Percentiles rank a stretch among this genome's conserved stretches.
These are phyloP conservation scores for Drosophila parvula DNA, from an alignment of 1,140 invertebrate species.

Conservation along the genomic window DNA sequence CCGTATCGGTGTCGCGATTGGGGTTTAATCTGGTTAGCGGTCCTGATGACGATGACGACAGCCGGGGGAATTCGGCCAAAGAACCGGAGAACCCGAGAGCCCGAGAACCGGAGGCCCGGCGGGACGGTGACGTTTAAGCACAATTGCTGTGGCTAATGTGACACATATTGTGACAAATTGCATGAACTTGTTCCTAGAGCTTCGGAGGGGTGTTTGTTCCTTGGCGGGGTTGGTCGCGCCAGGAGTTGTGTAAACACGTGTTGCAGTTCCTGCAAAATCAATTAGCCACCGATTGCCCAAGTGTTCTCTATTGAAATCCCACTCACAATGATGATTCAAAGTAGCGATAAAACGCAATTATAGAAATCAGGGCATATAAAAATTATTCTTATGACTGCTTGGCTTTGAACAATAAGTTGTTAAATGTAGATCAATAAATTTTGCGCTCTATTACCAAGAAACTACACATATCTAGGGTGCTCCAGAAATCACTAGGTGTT, in stretches of 20 bases:
- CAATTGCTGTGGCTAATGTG: constrained; percentile 84
- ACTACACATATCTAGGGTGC: no score
- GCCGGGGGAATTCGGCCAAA: constrained; percentile 11
- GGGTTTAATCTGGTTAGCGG: constrained; percentile 81
- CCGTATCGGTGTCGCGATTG: constrained; percentile 74
- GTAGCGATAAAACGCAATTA: neutral
- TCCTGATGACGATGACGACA: constrained; percentile 45
- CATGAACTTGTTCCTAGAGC: constrained; percentile 50
- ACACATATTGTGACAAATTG: constrained; percentile 84
- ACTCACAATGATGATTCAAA: neutral
- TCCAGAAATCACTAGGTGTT: no score
- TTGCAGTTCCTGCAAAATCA: constrained; percentile 51
- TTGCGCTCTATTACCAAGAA: neutral
- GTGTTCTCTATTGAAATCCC: constrained; percentile 3
- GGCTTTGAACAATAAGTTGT: neutral
- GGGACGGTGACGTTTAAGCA: constrained; percentile 67
- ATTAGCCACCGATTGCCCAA: constrained; percentile 32
- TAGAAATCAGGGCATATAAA: neutral
- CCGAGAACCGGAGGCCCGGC: neutral
- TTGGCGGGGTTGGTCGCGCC: constrained; percentile 27
- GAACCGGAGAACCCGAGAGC: constrained; percentile 8
- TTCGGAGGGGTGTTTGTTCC: constrained; percentile 4
- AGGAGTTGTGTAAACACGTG: constrained; percentile 69
- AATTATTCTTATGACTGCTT: neutral
- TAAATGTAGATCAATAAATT: neutral